Percentiles rank a stretch among this genome's conserved stretches.
phyloP scores from a whole-genome alignment of 2,797 vertebrate species.

The Lophius americanus region DNA sequence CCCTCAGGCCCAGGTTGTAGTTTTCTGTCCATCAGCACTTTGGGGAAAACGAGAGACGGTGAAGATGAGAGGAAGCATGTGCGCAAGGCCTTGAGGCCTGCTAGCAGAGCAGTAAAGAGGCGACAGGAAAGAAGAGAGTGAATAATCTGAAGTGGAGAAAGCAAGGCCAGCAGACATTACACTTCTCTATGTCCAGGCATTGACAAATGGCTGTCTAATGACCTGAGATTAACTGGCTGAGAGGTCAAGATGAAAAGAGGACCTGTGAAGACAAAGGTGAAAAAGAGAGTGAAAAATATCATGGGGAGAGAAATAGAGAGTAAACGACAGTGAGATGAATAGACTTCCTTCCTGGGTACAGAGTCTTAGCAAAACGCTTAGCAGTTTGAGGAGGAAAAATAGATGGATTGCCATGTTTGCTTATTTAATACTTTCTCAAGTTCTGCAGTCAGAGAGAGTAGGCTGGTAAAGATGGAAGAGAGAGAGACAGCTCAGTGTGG shows the following conservation, averaged over 20 bases:
- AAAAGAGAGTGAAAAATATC: conserved; percentile 28
- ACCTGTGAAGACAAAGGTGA: conserved; percentile 27
- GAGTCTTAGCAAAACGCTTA: conserved; percentile 25
- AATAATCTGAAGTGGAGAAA: conserved; percentile 35
- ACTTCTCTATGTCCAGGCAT: conserved; percentile 34
- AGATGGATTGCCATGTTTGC: conserved; percentile 34
- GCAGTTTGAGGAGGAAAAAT: conserved; percentile 18
- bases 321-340: conserved; percentile 57
- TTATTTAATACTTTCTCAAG: conserved; percentile 11
- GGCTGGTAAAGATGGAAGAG: background rate
- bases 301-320: conserved; percentile 16
- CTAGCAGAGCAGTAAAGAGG: conserved; percentile 28
- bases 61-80: conserved; percentile 50
- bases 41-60: conserved; percentile 53
- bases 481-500: background rate
- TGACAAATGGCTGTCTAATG: conserved; percentile 75
- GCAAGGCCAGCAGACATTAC: conserved; percentile 43
- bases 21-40: conserved; percentile 74
- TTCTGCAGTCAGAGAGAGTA: conserved; percentile 7
- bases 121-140: conserved; percentile 5
- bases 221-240: conserved; percentile 72
- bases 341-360: conserved; percentile 28
- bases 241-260: conserved; percentile 64
- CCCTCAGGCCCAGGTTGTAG: conserved; percentile 66
- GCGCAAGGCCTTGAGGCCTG: conserved; percentile 53